phyloP scores from a whole-genome alignment of 2,113 vertebrate species.

The Pterocles gutturalis region DNA sequence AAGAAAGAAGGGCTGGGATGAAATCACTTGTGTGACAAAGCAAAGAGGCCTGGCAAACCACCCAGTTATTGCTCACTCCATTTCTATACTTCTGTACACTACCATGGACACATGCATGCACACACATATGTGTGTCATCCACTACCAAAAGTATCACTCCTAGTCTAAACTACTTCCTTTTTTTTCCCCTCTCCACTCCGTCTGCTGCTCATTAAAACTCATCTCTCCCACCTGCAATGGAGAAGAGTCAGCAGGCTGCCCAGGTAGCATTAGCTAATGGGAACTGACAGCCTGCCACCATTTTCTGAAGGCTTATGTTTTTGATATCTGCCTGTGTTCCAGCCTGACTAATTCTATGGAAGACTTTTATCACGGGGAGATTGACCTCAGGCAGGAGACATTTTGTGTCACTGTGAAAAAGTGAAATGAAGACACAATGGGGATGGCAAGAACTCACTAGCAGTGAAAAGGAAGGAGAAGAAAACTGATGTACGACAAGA shows the following conservation, averaged over 20 bases:
- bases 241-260: slow-evolving; percentile 43
- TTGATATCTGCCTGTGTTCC: slow-evolving; percentile 52
- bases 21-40: rapidly evolving
- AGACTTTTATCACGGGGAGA: slow-evolving; percentile 52
- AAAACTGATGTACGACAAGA: slow-evolving; percentile 15
- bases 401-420: slow-evolving; percentile 41
- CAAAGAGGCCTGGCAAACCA: not conserved
- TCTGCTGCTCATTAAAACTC: slow-evolving; percentile 66
- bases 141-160: not conserved
- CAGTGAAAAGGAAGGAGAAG: slow-evolving; percentile 29
- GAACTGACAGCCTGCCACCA: slow-evolving; percentile 50
- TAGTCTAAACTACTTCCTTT: not conserved
- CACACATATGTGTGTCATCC: not conserved
- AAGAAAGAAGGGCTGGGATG: not conserved
- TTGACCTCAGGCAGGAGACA: slow-evolving; percentile 52
- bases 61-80: not conserved
- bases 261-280: slow-evolving; percentile 30
- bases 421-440: not conserved
- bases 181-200: not conserved
- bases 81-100: not conserved
- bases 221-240: not conserved
- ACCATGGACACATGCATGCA: not conserved
- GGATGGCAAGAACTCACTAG: not conserved
- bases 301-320: not conserved
- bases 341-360: slow-evolving; percentile 29